Conservation (phyloP, 2,113 vertebrate species). For the Eubucco bourcierii region DNA sequence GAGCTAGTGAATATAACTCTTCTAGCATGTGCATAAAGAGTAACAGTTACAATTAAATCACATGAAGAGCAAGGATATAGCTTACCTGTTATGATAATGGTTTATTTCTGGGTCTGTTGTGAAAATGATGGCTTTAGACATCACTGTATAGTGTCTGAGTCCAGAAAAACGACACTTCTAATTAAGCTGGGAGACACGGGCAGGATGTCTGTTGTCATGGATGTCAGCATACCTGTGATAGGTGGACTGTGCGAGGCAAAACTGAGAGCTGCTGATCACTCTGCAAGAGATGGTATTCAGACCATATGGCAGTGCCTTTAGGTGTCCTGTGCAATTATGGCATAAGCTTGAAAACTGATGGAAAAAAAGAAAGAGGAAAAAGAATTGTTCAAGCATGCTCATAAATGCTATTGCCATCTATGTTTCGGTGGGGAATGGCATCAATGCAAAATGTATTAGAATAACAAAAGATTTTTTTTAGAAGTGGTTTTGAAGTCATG, state of each 20-base stretch:
- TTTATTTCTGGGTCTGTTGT: not conserved
- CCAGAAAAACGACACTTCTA: not conserved
- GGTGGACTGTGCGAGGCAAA: not conserved
- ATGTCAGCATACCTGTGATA: not conserved
- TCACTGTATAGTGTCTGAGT: not conserved
- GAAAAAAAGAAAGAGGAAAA: not conserved
- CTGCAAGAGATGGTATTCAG: not conserved
- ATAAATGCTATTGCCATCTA: not conserved
- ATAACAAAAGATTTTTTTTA: not conserved
- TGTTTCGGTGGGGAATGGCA: not conserved
- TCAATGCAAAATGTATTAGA: not conserved
- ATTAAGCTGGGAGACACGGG: not conserved
- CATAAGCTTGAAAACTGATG: not conserved
- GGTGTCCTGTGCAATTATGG: not conserved
- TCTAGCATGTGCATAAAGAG: not conserved
- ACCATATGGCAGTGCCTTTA: not conserved
- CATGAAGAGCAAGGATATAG: not conserved
- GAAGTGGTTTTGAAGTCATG: not conserved
- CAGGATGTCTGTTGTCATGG: not conserved
- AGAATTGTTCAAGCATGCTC: not conserved
- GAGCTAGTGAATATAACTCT: not conserved
- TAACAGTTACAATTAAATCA: constrained; percentile 22
- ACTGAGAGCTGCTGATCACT: not conserved
- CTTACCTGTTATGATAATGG: constrained; percentile 19
- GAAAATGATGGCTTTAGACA: not conserved